These are phyloP conservation scores for Drosophila merina DNA, from an alignment of 2,888 invertebrate genomes.

Conservation along the genomic window DNA sequence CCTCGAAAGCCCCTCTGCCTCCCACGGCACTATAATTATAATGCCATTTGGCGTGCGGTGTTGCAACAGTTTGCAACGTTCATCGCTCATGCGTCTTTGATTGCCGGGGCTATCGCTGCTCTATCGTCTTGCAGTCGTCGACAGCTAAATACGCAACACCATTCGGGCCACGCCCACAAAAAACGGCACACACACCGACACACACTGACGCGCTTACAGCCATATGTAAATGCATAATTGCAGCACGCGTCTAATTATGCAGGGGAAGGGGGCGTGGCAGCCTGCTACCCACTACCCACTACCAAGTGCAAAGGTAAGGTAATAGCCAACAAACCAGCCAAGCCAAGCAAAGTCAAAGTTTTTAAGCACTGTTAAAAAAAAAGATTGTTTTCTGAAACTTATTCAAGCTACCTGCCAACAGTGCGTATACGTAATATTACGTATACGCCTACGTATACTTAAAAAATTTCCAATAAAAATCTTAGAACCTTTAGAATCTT, in stretches of 20 bases:
- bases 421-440: not conserved
- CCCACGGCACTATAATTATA: conserved; percentile 57
- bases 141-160: conserved; percentile 45
- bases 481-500: not conserved
- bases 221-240: conserved; percentile 48
- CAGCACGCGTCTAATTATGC: conserved; percentile 74
- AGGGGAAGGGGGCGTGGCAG: conserved; percentile 26
- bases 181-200: conserved; percentile 33
- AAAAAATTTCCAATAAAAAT: not conserved
- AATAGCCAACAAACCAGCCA: conserved; percentile 10
- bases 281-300: conserved; percentile 16
- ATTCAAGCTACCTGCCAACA: not conserved
- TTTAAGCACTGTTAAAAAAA: not conserved
- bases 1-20: not conserved
- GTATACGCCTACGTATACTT: too few species aligned
- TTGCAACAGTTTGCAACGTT: conserved; percentile 49
- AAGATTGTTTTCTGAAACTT: not conserved
- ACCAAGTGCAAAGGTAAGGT: conserved; percentile 15
- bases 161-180: conserved; percentile 58
- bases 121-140: conserved; percentile 45
- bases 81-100: conserved; percentile 49
- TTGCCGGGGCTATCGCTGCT: conserved; percentile 34
- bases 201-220: conserved; percentile 27
- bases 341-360: conserved; percentile 14
- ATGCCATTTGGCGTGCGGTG: conserved; percentile 52